Evolutionary conservation across 2,888 invertebrate genomes (phyloP).

Genomic region (Aelia acuminata): DNA sequence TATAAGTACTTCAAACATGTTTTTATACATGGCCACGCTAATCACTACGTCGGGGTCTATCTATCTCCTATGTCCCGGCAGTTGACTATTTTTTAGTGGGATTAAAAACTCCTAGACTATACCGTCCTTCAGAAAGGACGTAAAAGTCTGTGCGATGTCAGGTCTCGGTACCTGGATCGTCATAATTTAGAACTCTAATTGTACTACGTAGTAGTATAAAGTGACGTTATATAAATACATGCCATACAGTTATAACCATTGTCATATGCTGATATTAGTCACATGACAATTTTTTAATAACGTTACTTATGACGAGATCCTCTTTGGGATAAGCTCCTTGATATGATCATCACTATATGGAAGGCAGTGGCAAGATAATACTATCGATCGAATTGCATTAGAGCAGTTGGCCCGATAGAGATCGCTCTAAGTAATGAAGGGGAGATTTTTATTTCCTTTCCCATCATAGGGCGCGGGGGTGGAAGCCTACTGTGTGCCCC

Average conservation of each 20-base stretch:
- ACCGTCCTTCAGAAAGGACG: no score
- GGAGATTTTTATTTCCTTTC: conserved; percentile 27
- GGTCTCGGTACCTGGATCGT: no score
- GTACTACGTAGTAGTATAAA: no score
- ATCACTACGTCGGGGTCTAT: no score
- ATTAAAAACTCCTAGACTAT: no score
- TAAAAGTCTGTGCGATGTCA: no score
- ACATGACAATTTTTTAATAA: background rate
- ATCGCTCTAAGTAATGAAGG: conserved; percentile 41
- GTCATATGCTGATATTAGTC: background rate
- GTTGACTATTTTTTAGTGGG: no score
- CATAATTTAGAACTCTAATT: no score
- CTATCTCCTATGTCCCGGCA: no score
- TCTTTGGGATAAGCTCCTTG: background rate
- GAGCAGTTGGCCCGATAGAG: conserved; percentile 45
- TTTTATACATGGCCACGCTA: no score
- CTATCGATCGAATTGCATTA: background rate
- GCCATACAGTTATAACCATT: background rate
- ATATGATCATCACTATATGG: background rate
- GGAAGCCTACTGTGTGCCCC: background rate
- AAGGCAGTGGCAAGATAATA: background rate
- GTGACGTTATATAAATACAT: no score
- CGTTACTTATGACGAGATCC: background rate
- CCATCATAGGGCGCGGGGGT: background rate
- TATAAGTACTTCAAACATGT: no score